Percentiles rank a stretch among this genome's conserved stretches.
phyloP scores from a whole-genome alignment of 37 sponge, comb jelly and placozoan genomes.

The Lycopodina hypogea region DNA sequence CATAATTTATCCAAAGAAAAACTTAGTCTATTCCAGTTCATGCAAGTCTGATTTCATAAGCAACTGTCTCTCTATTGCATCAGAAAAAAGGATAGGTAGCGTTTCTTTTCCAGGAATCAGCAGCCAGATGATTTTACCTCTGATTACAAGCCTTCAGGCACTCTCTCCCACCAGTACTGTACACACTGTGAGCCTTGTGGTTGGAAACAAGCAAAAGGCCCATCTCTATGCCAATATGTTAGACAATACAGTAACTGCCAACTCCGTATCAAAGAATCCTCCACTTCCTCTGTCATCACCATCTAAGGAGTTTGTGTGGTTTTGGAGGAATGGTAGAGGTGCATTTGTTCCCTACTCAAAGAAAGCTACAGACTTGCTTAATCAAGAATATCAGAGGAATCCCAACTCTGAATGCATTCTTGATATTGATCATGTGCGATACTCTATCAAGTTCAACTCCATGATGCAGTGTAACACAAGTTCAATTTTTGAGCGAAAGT shows the following conservation, averaged over 20 bases:
- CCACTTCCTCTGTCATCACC: background rate
- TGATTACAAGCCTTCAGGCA: conserved; percentile 14
- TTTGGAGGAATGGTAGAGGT: conserved; percentile 39
- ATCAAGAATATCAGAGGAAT: background rate
- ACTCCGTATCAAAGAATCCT: too few relatives aligned
- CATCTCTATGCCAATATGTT: background rate
- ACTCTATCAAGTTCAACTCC: background rate
- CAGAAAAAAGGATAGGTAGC: conserved; percentile 14
- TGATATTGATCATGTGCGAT: background rate
- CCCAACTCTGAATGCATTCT: background rate
- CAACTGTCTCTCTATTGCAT: conserved; percentile 5
- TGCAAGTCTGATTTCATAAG: background rate
- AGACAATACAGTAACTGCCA: too few relatives aligned
- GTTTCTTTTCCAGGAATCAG: conserved; percentile 64
- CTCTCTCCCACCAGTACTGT: conserved; percentile 14
- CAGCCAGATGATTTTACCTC: conserved; percentile 29
- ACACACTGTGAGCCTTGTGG: conserved; percentile 2
- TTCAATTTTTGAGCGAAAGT: background rate
- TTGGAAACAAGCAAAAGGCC: background rate
- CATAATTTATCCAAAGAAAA: conserved; percentile 44
- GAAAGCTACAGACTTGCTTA: background rate
- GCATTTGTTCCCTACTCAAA: conserved; percentile 1
- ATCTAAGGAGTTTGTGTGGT: conserved; percentile 12
- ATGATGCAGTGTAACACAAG: conserved; percentile 11
- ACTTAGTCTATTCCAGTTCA: too few relatives aligned